Evolutionary conservation across 2,113 vertebrate genomes (phyloP).

Genomic region (Forbesichthys papilliferus): DNA sequence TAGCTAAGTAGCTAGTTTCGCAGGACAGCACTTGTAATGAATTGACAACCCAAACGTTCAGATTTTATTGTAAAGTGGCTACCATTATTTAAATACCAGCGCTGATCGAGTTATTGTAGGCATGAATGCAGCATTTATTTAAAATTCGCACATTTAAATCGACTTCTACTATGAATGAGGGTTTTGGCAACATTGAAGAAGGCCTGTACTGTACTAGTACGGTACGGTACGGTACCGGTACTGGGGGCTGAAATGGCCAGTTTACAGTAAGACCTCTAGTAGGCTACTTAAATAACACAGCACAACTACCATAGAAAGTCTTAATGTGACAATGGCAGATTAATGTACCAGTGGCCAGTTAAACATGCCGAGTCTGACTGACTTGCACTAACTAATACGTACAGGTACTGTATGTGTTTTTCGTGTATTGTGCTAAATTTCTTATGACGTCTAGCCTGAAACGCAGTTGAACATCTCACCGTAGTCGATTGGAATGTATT

Average conservation of each 20-base stretch:
- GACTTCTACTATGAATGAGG: not conserved
- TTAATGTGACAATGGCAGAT: not conserved
- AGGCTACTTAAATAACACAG: not conserved
- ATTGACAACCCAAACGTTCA: not conserved
- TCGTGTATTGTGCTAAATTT: too few relatives aligned
- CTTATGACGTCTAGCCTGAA: too few relatives aligned
- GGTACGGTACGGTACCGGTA: too few relatives aligned
- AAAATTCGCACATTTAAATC: not conserved
- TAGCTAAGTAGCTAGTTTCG: slow-evolving; percentile 41
- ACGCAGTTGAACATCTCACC: too few relatives aligned
- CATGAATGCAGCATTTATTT: not conserved
- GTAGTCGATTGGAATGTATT: too few relatives aligned
- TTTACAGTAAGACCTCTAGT: not conserved
- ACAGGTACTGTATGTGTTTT: too few relatives aligned
- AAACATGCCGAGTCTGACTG: too few relatives aligned
- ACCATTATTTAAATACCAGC: not conserved
- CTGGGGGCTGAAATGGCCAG: not conserved
- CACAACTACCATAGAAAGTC: not conserved
- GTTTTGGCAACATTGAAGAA: not conserved
- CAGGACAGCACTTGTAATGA: slow-evolving; percentile 39
- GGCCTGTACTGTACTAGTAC: not conserved
- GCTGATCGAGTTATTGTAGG: too few relatives aligned
- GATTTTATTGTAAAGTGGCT: not conserved
- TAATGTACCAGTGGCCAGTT: not conserved
- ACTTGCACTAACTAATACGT: too few relatives aligned